These are phyloP conservation scores for Heteropelma amictum DNA, from an alignment of 2,888 invertebrate species.

Conservation along the genomic window DNA sequence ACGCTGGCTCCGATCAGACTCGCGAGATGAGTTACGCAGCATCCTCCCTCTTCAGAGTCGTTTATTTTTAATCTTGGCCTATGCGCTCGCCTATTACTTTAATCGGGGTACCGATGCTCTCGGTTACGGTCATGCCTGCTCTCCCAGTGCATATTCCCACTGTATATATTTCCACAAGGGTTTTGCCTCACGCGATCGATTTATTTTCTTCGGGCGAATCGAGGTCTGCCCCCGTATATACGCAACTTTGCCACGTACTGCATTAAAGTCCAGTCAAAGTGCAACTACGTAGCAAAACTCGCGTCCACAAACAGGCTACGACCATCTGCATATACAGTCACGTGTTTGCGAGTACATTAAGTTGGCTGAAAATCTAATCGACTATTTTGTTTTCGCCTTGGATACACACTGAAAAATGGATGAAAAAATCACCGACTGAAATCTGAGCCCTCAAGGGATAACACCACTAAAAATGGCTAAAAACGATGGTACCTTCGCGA, in stretches of 20 bases:
- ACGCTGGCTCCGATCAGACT: constrained; percentile 22
- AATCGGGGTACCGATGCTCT: constrained; percentile 32
- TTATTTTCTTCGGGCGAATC: constrained; percentile 48
- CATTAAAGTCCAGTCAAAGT: neutral
- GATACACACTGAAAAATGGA: no score
- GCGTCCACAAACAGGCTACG: no score
- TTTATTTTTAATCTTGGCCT: constrained; percentile 52
- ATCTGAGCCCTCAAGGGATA: no score
- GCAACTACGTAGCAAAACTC: no score
- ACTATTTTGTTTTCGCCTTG: no score
- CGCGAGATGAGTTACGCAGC: constrained; percentile 19
- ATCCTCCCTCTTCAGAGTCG: constrained; percentile 10
- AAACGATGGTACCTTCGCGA: no score
- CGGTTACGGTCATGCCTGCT: constrained; percentile 47
- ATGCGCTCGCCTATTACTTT: constrained; percentile 24
- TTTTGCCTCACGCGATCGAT: constrained; percentile 46
- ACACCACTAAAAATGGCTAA: no score
- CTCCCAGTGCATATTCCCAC: constrained; percentile 7
- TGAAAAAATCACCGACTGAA: no score
- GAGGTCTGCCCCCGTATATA: constrained; percentile 47
- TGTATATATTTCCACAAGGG: constrained; percentile 22
- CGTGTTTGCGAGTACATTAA: no score
- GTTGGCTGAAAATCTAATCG: no score
- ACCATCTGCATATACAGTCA: no score
- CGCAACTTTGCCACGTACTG: constrained; percentile 22